phyloP scores from a whole-genome alignment of 2,113 vertebrate species.

The Lepidothrix coronata region DNA sequence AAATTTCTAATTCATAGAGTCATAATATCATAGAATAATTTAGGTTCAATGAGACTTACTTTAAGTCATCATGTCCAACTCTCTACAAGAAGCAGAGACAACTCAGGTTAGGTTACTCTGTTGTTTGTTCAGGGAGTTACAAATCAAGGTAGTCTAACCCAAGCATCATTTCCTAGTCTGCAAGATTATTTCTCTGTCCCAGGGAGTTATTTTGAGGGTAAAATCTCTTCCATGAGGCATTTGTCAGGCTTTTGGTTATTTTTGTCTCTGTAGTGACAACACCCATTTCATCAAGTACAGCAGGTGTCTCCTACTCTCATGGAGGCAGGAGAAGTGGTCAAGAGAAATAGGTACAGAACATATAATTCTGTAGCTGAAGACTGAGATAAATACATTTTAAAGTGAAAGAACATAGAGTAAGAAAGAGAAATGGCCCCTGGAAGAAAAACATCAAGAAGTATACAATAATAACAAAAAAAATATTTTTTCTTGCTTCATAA shows the following conservation, averaged over 20 bases:
- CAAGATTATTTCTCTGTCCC: not conserved
- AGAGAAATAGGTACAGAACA: not conserved
- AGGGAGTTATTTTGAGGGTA: not conserved
- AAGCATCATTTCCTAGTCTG: not conserved
- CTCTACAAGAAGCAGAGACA: not conserved
- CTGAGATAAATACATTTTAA: not conserved
- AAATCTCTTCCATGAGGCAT: not conserved
- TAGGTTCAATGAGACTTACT: not conserved
- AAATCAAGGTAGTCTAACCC: not conserved
- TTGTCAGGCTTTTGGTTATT: not conserved
- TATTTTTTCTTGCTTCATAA: not conserved
- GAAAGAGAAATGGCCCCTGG: not conserved
- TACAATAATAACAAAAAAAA: not conserved
- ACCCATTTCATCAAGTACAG: not conserved
- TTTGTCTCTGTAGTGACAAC: not conserved
- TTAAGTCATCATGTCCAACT: not conserved
- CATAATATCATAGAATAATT: not conserved
- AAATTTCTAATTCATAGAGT: not conserved
- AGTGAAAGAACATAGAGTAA: not conserved
- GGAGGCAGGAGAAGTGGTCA: not conserved
- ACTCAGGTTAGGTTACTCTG: not conserved
- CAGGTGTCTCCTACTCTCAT: not conserved
- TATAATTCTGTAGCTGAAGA: not conserved
- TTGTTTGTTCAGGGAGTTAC: not conserved
- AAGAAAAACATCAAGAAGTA: not conserved